Evolutionary conservation across 2,113 vertebrate genomes (phyloP).

Genomic region (Jaculus jaculus): DNA sequence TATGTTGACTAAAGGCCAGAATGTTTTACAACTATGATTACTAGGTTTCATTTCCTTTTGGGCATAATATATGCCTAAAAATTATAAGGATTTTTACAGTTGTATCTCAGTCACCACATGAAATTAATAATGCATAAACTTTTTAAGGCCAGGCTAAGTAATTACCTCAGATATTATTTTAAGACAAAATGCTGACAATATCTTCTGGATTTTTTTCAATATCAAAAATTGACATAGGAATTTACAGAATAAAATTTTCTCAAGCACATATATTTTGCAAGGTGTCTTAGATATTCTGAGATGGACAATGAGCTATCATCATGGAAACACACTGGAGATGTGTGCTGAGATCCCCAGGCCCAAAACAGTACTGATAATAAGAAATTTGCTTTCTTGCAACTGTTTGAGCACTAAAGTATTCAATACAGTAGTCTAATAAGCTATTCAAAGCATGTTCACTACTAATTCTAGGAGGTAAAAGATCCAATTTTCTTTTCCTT

Average conservation of each 20-base stretch:
- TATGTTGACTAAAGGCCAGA: neutral
- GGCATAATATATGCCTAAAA: constrained; percentile 29
- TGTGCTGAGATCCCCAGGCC: constrained; percentile 31
- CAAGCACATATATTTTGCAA: constrained; percentile 52
- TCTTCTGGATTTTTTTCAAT: constrained; percentile 50
- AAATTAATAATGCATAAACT: constrained; percentile 15
- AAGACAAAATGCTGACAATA: constrained; percentile 42
- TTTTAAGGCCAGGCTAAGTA: constrained; percentile 32
- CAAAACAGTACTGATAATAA: constrained; percentile 4
- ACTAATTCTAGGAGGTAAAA: constrained; percentile 7
- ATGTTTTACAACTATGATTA: constrained; percentile 57
- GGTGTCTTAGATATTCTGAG: constrained; percentile 58
- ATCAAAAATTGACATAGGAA: constrained; percentile 46
- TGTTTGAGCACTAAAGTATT: constrained; percentile 9
- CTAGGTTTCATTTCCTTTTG: constrained; percentile 39
- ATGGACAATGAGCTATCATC: constrained; percentile 67
- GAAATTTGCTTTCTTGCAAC: constrained; percentile 11
- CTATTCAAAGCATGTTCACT: neutral
- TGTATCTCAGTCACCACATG: neutral
- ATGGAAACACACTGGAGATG: constrained; percentile 54
- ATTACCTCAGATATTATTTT: constrained; percentile 32
- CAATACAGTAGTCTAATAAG: neutral
- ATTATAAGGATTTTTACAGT: neutral
- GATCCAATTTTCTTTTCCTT: neutral
- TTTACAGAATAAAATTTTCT: constrained; percentile 65